A percentile compares a stretch with the other conserved stretches of the same genome.
These are phyloP conservation scores for Moxostoma hubbsi DNA, from an alignment of 2,797 vertebrate species.

Conservation along the genomic window DNA sequence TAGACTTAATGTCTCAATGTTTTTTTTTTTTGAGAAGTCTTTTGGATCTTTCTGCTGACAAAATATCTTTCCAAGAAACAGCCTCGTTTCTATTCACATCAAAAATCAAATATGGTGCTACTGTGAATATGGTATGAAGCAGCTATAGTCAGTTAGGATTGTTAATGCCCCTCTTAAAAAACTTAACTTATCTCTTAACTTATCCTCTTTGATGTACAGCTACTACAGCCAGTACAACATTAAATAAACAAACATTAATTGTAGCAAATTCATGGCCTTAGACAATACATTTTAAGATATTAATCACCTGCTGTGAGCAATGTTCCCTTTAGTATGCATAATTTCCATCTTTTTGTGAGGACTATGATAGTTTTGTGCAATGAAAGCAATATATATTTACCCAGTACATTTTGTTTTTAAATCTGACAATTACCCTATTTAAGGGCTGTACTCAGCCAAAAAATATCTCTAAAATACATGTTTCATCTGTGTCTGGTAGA, in stretches of 20 bases:
- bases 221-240: background rate
- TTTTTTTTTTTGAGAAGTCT: too few species aligned
- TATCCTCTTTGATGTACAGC: background rate
- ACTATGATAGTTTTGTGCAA: background rate
- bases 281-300: slow-evolving; percentile 21
- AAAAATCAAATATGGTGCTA: too few species aligned
- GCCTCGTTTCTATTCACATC: too few species aligned
- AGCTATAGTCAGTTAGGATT: too few species aligned
- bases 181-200: background rate
- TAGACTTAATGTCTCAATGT: too few species aligned
- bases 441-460: slow-evolving; percentile 1
- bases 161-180: too few species aligned
- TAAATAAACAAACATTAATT: background rate
- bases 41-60: too few species aligned
- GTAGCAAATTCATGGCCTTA: background rate
- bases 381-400: background rate
- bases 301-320: background rate
- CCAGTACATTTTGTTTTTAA: background rate
- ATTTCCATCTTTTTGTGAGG: slow-evolving; percentile 3
- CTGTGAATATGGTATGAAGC: too few species aligned
- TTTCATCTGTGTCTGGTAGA: background rate
- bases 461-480: background rate
- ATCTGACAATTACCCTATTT: background rate
- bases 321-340: slow-evolving; percentile 3
- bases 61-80: too few species aligned